Evolutionary conservation across 2,113 vertebrate genomes (phyloP).

Genomic region (Condylura cristata): DNA sequence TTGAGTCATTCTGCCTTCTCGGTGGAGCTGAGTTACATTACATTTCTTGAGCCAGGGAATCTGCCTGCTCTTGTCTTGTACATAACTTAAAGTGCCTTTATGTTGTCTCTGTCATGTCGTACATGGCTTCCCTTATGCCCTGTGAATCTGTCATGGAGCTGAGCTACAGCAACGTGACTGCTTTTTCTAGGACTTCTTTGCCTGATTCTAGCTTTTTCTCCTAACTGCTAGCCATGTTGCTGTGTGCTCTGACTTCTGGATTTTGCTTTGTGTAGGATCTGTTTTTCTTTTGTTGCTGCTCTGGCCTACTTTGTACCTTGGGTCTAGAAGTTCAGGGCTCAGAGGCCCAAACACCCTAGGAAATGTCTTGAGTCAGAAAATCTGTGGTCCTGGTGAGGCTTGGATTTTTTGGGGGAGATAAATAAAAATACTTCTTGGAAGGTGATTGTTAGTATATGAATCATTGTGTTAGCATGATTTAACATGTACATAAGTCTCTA

Average conservation of each 20-base stretch:
- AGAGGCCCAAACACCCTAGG: neutral
- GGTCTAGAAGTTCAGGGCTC: neutral
- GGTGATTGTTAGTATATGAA: neutral
- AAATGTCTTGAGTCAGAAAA: neutral
- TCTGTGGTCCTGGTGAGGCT: neutral
- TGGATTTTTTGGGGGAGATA: neutral
- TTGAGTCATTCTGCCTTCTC: conserved; percentile 44
- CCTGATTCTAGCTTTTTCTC: neutral
- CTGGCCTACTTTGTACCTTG: neutral
- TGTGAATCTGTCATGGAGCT: neutral
- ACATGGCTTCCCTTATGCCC: neutral
- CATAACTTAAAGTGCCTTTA: neutral
- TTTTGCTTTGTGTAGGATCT: neutral
- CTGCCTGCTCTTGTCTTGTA: neutral
- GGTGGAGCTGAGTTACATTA: neutral
- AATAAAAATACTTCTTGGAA: neutral
- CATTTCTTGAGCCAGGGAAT: conserved; percentile 22
- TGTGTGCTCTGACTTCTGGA: neutral
- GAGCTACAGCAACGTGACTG: neutral
- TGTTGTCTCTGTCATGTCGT: neutral
- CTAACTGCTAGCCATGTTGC: neutral
- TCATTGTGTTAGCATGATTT: neutral
- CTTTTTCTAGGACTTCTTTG: neutral
- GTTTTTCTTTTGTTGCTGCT: neutral
- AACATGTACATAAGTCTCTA: neutral